Evolutionary conservation across 1,140 invertebrate genomes (phyloP).

Genomic region (Heliconius congener): DNA sequence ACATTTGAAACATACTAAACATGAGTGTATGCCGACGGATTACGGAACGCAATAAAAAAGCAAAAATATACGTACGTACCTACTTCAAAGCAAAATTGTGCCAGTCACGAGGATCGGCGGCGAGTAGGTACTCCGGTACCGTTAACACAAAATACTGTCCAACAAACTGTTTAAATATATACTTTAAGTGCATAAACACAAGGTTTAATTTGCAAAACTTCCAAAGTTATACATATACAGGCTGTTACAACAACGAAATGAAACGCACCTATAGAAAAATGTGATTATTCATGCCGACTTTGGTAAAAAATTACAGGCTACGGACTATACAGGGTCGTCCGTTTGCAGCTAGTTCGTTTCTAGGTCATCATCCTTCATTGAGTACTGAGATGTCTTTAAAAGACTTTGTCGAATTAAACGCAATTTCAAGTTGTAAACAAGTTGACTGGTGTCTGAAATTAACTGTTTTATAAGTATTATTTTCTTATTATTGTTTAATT

Average conservation of each 20-base stretch:
- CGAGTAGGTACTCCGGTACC: constrained; percentile 47
- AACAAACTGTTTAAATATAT: constrained; percentile 49
- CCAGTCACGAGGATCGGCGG: constrained; percentile 67
- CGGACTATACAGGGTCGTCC: constrained; percentile 50
- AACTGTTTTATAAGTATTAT: neutral
- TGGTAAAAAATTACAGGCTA: constrained; percentile 72
- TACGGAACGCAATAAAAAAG: constrained; percentile 68
- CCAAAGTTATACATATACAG: constrained; percentile 29
- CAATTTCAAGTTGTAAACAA: constrained; percentile 12
- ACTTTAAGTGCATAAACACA: constrained; percentile 56
- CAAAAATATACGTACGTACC: constrained; percentile 69
- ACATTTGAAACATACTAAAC: constrained; percentile 34
- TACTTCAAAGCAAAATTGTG: constrained; percentile 69
- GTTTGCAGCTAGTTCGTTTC: constrained; percentile 27
- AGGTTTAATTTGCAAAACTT: constrained; percentile 50
- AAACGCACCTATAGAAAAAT: constrained; percentile 68
- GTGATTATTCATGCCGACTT: constrained; percentile 76
- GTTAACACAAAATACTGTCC: constrained; percentile 68
- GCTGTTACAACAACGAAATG: constrained; percentile 48
- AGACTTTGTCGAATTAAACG: constrained; percentile 37
- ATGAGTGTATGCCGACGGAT: constrained; percentile 44
- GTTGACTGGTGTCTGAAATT: neutral
- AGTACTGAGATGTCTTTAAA: constrained; percentile 13
- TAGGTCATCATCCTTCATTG: constrained; percentile 13
- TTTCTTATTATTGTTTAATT: neutral